Evolutionary conservation across 2,888 invertebrate species (phyloP), one percentile per base, ranked within the genome.

Genomic region (Stenurella melanura): DNA sequence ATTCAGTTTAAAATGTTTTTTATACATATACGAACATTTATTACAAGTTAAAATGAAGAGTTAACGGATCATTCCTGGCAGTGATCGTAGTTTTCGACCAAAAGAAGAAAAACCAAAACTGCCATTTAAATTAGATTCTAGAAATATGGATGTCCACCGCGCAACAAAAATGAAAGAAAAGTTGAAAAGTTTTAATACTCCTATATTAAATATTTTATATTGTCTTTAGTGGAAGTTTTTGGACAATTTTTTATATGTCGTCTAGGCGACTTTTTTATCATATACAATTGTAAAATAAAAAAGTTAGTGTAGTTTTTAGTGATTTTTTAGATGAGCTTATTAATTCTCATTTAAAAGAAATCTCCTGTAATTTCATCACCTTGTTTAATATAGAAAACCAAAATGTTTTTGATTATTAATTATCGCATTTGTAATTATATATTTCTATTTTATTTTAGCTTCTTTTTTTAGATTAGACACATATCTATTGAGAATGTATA

Each of bases 241-340:
- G 87, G 88, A 88, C 87, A 87, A 85, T 88, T 89, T 84, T 89
- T 88, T 88, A 88, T 88, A 88, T 86, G 87, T 88, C 86, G 87
- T 86, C 85, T 85, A 76, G 77, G 82, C 87, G 87, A 87, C 87
- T 86, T 88, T 88, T 88, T 89, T 86, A 87, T 85, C 87, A 86
- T 89, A 89, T 89, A 89, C 89, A 89, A 87, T 85, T 89, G 89
- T 89, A 89, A 89, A 88, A 88, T 87, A 85, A 87, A 85, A 86
- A 85, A 86, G 83, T 87, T 88, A 88, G 86, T 80, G 85, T 89
- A 89, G 87, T 86, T 85, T 83, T 81, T 82, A 79, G 76, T 85
- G 84, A 83, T 81, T 81, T 84, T 79, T 85, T 86, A 85, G 85
- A 84, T 83, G 84, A 85, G 83, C 85, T 85, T 80, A 75, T 71